Evolutionary conservation across 2,797 vertebrate species (phyloP).

Genomic region (Cyprinella venusta): DNA sequence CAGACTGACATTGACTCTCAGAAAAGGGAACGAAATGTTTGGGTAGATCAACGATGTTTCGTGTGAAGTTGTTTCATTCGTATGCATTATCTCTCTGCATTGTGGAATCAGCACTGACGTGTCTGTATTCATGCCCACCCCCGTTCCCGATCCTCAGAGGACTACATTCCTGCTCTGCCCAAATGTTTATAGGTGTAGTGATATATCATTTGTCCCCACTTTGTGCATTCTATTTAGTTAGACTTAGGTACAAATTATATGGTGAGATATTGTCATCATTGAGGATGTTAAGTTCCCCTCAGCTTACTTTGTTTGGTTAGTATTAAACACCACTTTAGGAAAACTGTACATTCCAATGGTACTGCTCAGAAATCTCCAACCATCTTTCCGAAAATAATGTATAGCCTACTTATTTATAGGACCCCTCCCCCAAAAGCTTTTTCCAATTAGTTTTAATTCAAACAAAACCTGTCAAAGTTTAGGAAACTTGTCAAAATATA

Average conservation of each 20-base stretch:
- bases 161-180: conserved; percentile 10
- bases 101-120: conserved; percentile 27
- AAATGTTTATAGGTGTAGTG: conserved; percentile 19
- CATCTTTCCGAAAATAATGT: not conserved
- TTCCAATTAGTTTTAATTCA: not conserved
- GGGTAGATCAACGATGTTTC: conserved; percentile 28
- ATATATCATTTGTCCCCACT: conserved; percentile 22
- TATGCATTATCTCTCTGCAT: conserved; percentile 1
- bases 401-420: not conserved
- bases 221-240: conserved; percentile 17
- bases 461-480: no score
- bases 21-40: conserved; percentile 56
- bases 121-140: not conserved
- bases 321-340: conserved; percentile 60
- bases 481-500: no score
- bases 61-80: conserved; percentile 37
- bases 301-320: conserved; percentile 19
- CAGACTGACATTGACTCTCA: conserved; percentile 30
- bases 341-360: conserved; percentile 58
- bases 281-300: conserved; percentile 14
- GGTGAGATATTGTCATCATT: conserved; percentile 8
- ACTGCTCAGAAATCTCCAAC: conserved; percentile 20
- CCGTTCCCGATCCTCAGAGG: not conserved
- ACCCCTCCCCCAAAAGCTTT: not conserved
- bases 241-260: conserved; percentile 16